These are phyloP conservation scores for Perca fluviatilis DNA, from an alignment of 2,113 vertebrate species.

Conservation along the genomic window DNA sequence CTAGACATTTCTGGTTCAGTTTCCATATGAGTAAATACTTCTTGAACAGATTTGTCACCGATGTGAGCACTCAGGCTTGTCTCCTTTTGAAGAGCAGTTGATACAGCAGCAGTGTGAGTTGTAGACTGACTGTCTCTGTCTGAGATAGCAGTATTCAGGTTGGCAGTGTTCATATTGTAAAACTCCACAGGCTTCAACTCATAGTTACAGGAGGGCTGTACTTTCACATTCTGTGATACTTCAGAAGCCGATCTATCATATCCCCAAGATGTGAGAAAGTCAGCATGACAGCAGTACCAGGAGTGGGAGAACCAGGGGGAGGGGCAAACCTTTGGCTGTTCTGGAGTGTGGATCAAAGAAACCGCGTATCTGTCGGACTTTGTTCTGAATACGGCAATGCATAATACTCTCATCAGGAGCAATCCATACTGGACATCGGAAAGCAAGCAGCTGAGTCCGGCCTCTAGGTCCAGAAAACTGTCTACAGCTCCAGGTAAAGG, in stretches of 20 bases:
- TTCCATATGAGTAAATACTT: no score
- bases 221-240: background rate
- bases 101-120: no score
- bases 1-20: no score
- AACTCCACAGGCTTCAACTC: background rate
- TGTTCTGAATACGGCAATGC: conserved; percentile 4
- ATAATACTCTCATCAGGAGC: background rate
- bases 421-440: background rate
- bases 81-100: no score
- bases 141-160: background rate
- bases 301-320: background rate
- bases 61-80: no score
- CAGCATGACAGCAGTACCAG: background rate
- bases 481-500: background rate
- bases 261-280: background rate
- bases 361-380: conserved; percentile 3
- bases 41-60: no score
- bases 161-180: background rate
- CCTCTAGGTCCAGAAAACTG: background rate
- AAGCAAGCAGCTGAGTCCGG: conserved; percentile 1
- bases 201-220: background rate
- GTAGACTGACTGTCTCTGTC: no score
- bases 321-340: conserved; percentile 1
- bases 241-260: background rate
- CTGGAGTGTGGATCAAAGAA: background rate